Base-by-base conservation (phyloP, 2,797 vertebrate species). In the Channa striata region DNA sequence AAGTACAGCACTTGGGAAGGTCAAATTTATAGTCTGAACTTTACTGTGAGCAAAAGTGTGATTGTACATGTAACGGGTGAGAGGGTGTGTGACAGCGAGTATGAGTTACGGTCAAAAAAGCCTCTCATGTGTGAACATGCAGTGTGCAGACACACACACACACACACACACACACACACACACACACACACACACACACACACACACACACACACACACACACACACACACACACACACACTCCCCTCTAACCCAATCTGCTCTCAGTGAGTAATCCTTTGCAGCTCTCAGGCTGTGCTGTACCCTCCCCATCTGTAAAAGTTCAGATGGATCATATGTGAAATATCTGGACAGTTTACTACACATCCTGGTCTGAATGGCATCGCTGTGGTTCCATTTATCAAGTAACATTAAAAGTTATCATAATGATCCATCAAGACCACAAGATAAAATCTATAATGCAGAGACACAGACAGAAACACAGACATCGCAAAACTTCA, bases 311-410 rank as follows among this genome's bases (percentile, higher is more conserved):
- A 64, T 68, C 53, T 76, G 69, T 42, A 69, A 76, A 85, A 78
- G 80, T 86, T 88, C 83, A 88, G 58, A 73, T 33, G 9, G 70
- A 79, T 83, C 81, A 80, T 39, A 76, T 53, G 77, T 73, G 68
- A 65, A 75, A 62, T 52, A 66, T 59, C 20, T 57, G 51, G 19
- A 17, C 58, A 44, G 37, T 21, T 48, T n/a, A n/a, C n/a, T n/a
- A n/a, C n/a, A n/a, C n/a, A n/a, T n/a, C n/a, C n/a, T n/a, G n/a
- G n/a, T n/a, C n/a, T n/a, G n/a, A n/a, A n/a, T n/a, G n/a, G n/a
- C n/a, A n/a, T n/a, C 6, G 36, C 10, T 37, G 36, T 12, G 11
- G 8, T 9, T 37, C 11, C 36, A 5, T 59, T 65, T 13, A 17
- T 10, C 40, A 59, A 56, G 40, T n/a, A 16, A 21, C 16, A 8